Conservation (phyloP, 2,113 vertebrate species). For the Gallinago undulata region DNA sequence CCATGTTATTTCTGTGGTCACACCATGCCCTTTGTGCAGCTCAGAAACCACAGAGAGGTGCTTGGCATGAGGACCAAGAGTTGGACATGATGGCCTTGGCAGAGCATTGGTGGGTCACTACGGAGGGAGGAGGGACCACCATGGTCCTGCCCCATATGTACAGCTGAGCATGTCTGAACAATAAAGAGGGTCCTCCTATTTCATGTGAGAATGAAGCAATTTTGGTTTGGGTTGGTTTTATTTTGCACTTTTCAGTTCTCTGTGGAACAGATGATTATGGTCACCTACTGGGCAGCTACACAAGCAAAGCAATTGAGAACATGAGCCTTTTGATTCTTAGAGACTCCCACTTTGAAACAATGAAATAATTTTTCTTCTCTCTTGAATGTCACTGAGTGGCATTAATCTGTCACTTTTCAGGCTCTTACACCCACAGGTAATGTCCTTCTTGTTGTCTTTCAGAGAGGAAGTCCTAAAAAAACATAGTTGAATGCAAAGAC, state of each 20-base stretch:
- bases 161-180: not conserved
- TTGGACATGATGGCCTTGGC: not conserved
- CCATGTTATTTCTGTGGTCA: not conserved
- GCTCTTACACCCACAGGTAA: not conserved
- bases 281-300: not conserved
- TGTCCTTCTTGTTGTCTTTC: not conserved
- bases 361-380: not conserved
- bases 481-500: not conserved
- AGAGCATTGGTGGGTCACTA: accelerated
- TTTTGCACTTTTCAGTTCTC: not conserved
- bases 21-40: not conserved
- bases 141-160: accelerated
- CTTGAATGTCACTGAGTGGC: not conserved
- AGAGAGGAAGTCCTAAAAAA: not conserved
- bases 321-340: not conserved
- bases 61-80: not conserved
- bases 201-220: not conserved
- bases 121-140: no score
- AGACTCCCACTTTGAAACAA: not conserved
- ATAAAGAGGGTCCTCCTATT: not conserved
- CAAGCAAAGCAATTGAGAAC: not conserved
- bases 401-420: not conserved
- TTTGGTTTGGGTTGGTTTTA: not conserved
- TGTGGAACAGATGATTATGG: not conserved
- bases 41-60: not conserved